Base-by-base conservation (phyloP, 2,113 vertebrate genomes). In the Scytalopus superciliaris region DNA sequence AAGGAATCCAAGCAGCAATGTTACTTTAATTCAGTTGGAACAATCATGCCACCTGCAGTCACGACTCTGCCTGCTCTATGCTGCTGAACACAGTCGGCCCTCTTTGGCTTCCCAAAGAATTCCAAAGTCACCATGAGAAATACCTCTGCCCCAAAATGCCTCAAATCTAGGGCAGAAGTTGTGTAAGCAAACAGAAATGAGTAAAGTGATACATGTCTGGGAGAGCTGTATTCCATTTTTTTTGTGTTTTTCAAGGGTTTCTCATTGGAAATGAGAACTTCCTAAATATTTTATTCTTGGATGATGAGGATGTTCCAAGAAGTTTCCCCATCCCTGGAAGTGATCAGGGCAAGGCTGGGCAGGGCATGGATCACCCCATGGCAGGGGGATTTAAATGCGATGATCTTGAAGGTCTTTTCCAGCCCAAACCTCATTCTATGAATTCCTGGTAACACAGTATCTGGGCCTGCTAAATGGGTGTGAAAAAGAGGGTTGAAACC, bases 1-100 rank as follows among this genome's bases (percentile, higher is more conserved):
- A 68, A 81, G n/a, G 30, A 28, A 33, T 81, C 78, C 13, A 35
- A 69, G 25, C 9, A 67, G 30, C 8, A 39, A 28, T 57, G 53
- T 84, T 85, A 7, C 37, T 2, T 53, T 84, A 94, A 93, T 93
- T 97, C 90, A 69, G 7, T 97, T 95, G 78, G 90, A 96, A 97
- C 80, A 93, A 81, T 68, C 86, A 93, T 97, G 93, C 93, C 93
- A 97, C 92, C 92, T 97, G 95, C 96, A 97, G 96, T 95, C 84
- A 52, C 5, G n/a, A 57, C 93, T 83, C 86, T 87, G 89, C 77
- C 81, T 79, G 72, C 85, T 39, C n/a, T n/a, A n/a, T n/a, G n/a
- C n/a, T 42, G 40, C 40, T 42, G 47, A 45, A 53, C 14, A 14
- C 33, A 63, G 1, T 7, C 6, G 5, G 59, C 28, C 86, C 57